A percentile compares a stretch with the other conserved stretches of the same genome.
These are phyloP conservation scores for Idaea aversata DNA, from an alignment of 2,888 invertebrate species.

Conservation along the genomic window DNA sequence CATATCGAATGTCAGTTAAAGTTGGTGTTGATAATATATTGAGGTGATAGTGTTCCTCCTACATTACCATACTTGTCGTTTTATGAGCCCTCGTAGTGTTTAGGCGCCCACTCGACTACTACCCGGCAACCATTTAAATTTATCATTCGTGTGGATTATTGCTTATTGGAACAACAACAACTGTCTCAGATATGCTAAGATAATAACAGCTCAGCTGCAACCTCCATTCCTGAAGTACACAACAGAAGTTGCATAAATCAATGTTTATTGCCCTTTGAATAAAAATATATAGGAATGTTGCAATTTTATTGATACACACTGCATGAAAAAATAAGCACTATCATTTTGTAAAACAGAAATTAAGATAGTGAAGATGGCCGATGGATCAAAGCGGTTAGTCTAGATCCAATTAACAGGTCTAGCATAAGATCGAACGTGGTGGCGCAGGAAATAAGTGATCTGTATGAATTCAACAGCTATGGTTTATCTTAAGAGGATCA, in stretches of 20 bases:
- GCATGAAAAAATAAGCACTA: not conserved
- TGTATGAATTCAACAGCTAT: too few species aligned
- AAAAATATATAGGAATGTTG: not conserved
- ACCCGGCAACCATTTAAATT: slow-evolving; percentile 65
- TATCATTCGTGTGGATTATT: slow-evolving; percentile 72
- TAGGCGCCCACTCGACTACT: slow-evolving; percentile 73
- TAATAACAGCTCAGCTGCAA: slow-evolving; percentile 40
- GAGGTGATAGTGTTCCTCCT: slow-evolving; percentile 53
- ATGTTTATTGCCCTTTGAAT: slow-evolving; percentile 3
- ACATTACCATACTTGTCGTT: slow-evolving; percentile 75
- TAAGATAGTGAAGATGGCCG: too few species aligned
- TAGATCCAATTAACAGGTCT: too few species aligned
- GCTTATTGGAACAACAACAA: slow-evolving; percentile 70
- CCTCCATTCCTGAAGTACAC: slow-evolving; percentile 13
- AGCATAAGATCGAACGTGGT: too few species aligned
- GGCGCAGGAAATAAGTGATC: too few species aligned
- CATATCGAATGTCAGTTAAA: slow-evolving; percentile 51
- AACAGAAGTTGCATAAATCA: slow-evolving; percentile 1
- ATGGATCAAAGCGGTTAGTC: too few species aligned
- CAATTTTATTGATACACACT: not conserved
- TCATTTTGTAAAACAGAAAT: too few species aligned
- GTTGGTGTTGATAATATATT: slow-evolving; percentile 53
- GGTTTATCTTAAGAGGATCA: too few species aligned
- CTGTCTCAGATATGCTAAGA: slow-evolving; percentile 60
- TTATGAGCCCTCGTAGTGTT: slow-evolving; percentile 75